Conservation (phyloP, 2,113 vertebrate species). For the Eurystomus gularis region DNA sequence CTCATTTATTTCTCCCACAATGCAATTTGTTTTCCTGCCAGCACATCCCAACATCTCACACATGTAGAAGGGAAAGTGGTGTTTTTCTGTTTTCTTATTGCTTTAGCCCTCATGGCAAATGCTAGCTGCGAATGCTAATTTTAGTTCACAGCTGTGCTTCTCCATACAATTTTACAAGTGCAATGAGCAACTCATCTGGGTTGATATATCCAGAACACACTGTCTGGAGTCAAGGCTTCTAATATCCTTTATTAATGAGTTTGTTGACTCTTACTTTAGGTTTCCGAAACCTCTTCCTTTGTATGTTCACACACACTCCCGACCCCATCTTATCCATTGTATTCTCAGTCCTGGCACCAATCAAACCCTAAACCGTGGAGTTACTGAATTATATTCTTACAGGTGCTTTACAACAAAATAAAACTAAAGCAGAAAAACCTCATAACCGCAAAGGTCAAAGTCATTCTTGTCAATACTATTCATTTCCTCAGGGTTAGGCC, state of each 20-base stretch:
- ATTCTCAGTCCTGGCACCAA: background rate
- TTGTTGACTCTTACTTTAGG: background rate
- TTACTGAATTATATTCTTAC: background rate
- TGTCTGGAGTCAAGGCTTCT: background rate
- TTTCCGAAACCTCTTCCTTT: background rate
- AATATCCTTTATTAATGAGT: background rate
- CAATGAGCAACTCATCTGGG: background rate
- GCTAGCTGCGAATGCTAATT: background rate
- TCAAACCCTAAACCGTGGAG: background rate
- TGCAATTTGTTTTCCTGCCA: background rate
- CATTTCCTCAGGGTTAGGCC: background rate
- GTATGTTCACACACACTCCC: background rate
- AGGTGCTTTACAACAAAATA: background rate
- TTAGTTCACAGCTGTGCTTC: background rate
- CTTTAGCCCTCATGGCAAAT: background rate
- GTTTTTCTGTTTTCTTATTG: background rate
- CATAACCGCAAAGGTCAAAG: background rate
- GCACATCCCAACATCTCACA: background rate
- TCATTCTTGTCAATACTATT: background rate
- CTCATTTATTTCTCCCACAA: background rate
- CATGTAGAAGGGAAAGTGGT: background rate
- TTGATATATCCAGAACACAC: background rate
- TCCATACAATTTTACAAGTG: background rate
- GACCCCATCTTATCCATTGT: background rate
- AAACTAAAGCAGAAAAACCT: background rate